Evolutionary conservation across 2,113 vertebrate species (phyloP).

Genomic region (Dicaeum eximium): DNA sequence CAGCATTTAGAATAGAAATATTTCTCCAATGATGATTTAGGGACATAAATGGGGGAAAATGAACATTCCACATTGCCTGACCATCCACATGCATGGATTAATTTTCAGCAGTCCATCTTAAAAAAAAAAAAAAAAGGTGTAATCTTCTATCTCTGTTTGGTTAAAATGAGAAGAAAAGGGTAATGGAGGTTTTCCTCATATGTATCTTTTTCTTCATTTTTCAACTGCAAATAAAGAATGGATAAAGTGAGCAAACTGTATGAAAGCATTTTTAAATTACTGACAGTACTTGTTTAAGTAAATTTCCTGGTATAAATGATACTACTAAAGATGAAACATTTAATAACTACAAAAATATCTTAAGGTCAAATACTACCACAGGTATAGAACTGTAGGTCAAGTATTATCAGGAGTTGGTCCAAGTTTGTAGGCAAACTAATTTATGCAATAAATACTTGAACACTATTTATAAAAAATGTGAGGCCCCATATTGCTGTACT

Average conservation of each 20-base stretch:
- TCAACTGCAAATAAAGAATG: slow-evolving; percentile 84
- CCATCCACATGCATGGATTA: background rate
- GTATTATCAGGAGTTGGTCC: background rate
- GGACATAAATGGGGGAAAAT: background rate
- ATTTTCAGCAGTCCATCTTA: background rate
- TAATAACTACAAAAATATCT: background rate
- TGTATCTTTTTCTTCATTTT: slow-evolving; percentile 80
- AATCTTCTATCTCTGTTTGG: slow-evolving; percentile 73
- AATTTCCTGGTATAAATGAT: background rate
- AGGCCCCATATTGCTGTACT: background rate
- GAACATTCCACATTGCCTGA: background rate
- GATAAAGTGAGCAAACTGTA: slow-evolving; percentile 24
- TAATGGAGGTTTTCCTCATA: slow-evolving; percentile 97
- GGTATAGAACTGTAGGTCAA: background rate
- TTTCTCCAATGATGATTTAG: background rate
- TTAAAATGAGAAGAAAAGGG: slow-evolving; percentile 87
- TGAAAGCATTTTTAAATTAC: slow-evolving; percentile 23
- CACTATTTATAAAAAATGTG: background rate
- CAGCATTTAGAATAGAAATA: background rate
- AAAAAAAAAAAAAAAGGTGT: background rate
- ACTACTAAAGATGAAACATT: background rate
- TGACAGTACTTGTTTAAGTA: background rate
- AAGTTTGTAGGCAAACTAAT: background rate
- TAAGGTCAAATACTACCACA: background rate
- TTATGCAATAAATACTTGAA: background rate